Base-by-base conservation (phyloP, 2,113 vertebrate species). In the Equus przewalskii region DNA sequence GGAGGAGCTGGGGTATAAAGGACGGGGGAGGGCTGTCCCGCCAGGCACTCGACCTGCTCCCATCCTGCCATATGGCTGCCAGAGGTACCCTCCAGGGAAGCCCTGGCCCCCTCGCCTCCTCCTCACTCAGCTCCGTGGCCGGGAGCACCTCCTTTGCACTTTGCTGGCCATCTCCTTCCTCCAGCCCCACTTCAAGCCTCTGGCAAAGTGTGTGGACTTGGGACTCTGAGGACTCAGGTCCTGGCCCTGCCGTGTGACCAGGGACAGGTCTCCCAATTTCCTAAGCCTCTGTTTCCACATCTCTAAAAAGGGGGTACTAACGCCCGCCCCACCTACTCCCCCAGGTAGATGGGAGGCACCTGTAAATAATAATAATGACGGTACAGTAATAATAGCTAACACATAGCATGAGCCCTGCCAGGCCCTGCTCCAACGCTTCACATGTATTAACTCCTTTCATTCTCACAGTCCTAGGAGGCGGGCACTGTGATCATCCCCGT, bases 241-340 rank as follows among this genome's bases (percentile, higher is more conserved):
- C 46, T 24, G 44, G 56, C 65, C 94, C 91, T 19, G 18, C 14
- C 72, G 0, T 46, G 58, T 88, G 85, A 97, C 73, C 18, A 0
- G 3, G 41, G 36, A 72, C 18, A 87, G 92, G 22, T 67, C 30
- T 72, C 64, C 21, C 90, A 54, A 80, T 24, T 87, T 81, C 78
- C 75, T 80, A 36, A 85, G 56, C 65, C 60, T 93, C 67, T 81
- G 62, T 95, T 89, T 97, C 58, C 76, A 92, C 75, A 67, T 89
- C 79, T 36, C 80, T 76, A 44, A 91, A n/a, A 94, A 79, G 7
- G 26, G 46, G 58, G 46, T 70, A 41, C 49, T 60, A 64, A 64
- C 41, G 30, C 41, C 89, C 54, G 51, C 33, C 76, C 91, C 72
- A 69, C 89, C 92, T 78, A 26, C 83, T 95, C 83, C 82, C 93